A percentile compares a stretch with the other conserved stretches of the same genome.
Evolutionary conservation across 1,140 invertebrate genomes (phyloP).

Genomic region (Euwallacea similis): DNA sequence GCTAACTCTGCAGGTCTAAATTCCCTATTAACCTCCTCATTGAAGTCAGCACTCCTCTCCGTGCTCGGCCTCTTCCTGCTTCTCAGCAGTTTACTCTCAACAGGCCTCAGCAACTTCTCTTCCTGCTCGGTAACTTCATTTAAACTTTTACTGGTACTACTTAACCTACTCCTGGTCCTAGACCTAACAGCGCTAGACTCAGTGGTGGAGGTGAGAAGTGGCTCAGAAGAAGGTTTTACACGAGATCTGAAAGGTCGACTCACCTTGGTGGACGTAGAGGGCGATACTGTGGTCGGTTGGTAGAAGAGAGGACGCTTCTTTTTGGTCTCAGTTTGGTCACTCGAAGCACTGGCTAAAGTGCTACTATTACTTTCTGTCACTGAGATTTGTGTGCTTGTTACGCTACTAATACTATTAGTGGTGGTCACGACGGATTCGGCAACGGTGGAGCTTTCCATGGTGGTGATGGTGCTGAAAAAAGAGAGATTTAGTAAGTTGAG

Average conservation of each 20-base stretch:
- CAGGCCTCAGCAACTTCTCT: constrained; percentile 25
- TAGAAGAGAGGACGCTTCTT: constrained; percentile 44
- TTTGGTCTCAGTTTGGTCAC: constrained; percentile 10
- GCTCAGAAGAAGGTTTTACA: constrained; percentile 24
- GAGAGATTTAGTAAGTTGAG: no score
- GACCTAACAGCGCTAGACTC: constrained; percentile 11
- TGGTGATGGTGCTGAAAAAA: no score
- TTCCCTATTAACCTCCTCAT: constrained; percentile 39
- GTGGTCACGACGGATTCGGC: background rate
- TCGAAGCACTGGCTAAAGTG: background rate
- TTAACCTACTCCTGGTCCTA: constrained; percentile 53
- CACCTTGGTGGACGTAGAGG: constrained; percentile 53
- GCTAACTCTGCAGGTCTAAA: constrained; percentile 46
- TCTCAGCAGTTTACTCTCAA: constrained; percentile 22
- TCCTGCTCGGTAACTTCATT: constrained; percentile 31
- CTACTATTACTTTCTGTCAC: constrained; percentile 33
- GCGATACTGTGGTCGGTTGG: constrained; percentile 49
- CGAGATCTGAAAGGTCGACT: constrained; percentile 46
- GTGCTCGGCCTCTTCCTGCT: constrained; percentile 25
- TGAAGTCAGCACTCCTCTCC: constrained; percentile 15
- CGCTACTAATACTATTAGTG: constrained; percentile 16
- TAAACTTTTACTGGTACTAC: constrained; percentile 11
- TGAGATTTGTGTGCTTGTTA: constrained; percentile 22
- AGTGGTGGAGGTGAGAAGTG: constrained; percentile 11
- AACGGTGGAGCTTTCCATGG: no score